Evolutionary conservation across 2,888 invertebrate genomes (phyloP), one percentile per base, ranked within the genome.

Genomic region (Dicyrtomina minuta): DNA sequence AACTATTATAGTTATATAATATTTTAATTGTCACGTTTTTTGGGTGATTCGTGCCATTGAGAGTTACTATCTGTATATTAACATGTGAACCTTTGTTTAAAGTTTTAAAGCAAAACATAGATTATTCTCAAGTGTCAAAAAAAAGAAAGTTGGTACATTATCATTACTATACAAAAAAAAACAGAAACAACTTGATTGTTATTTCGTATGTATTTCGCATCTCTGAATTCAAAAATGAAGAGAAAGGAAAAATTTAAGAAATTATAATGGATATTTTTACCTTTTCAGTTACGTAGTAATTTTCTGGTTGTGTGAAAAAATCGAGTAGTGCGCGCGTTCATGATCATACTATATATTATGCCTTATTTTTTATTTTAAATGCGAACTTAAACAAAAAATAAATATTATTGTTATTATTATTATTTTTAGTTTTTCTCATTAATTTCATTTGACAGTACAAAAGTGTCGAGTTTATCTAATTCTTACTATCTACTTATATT

Each of bases 371-470:
- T 17, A 6, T 13, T 15, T 5, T 12, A 49, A 24, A 2, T 6
- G n/a, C 24, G 62, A 62, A 33, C 64, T 64, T 64, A 64, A 17
- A 59, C 33, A 43, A 8, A 49, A 49, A 59, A n/a, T n/a, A 17
- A 46, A 33, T 33, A 33, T 33, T 33, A 33, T 33, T 33, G 33
- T 33, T 33, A 33, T 33, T 46, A n/a, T n/a, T n/a, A n/a, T n/a
- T n/a, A n/a, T n/a, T 15, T 46, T 46, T 46, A 17, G 46, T 46
- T 55, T 49, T 17, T 51, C 51, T 33, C 64, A 33, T 39, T 20
- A n/a, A 26, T 64, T 64, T 60, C 22, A 26, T 43, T 60, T 60
- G 64, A 64, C 64, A 64, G 64, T 64, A 64, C 64, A 64, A 64
- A 64, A 51, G 20, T 51, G 49, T 51, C 64, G 64, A 64, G 64